Base-by-base conservation (phyloP, 2,888 invertebrate genomes). In the Micoletzkya japonica region DNA sequence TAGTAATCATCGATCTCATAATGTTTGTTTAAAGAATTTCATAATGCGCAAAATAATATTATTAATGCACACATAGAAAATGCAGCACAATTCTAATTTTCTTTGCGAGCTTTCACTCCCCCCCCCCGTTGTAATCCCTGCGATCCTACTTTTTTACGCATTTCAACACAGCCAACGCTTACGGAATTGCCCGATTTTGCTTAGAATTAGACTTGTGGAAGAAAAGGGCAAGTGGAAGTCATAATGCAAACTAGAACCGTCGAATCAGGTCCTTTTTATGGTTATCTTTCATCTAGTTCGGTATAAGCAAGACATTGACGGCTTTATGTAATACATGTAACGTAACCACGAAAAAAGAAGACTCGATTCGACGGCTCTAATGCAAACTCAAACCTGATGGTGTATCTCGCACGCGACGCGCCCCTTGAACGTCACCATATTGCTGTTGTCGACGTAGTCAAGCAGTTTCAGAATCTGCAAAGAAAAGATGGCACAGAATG, bases 351-450 rank as follows among this genome's bases (percentile, higher is more conserved):
- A n/a, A n/a, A n/a, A n/a, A n/a, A n/a, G n/a, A n/a, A n/a, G n/a
- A n/a, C n/a, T n/a, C n/a, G n/a, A n/a, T n/a, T n/a, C n/a, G n/a
- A n/a, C n/a, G n/a, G n/a, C 10, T 44, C 44, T 44, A 39, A 60
- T 36, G 36, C 10, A 20, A 73, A 54, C 58, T 52, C 56, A 4
- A 30, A 78, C 80, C 73, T 79, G 78, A 68, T 82, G 78, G 71
- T 82, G 82, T 56, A 83, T 83, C 66, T 83, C 83, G 60, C 83
- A 82, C 0, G 81, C 83, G 52, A 84, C 81, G 24, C 91, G 89
- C 0, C 94, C 94, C 87, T 93, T 93, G 70, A 93, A 86, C 72
- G 90, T 90, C 2, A 93, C 91, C 89, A 86, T 76, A 86, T 82
- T 90, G 77, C 90, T 89, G 37, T 89, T 88, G 86, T 93, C 91